Percentiles rank a stretch among this genome's conserved stretches.
These are phyloP conservation scores for Morbakka virulenta DNA, from an alignment of 30 jellyfish, hydroid and myxozoan genomes.

Conservation along the genomic window DNA sequence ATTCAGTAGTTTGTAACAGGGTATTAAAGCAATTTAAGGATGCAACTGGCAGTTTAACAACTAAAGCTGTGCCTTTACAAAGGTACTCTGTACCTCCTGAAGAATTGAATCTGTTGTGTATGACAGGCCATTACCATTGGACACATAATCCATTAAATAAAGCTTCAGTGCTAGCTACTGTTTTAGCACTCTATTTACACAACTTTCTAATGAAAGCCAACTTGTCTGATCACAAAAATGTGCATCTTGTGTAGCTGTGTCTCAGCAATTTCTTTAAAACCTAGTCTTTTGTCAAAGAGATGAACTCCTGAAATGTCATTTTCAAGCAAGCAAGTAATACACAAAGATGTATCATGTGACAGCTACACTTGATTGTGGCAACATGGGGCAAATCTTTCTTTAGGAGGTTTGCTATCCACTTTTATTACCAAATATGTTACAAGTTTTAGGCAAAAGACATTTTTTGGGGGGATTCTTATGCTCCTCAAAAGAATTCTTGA, in stretches of 20 bases:
- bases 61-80: too few species aligned
- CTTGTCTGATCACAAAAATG: slow-evolving; percentile 38
- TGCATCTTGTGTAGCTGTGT: slow-evolving; percentile 29
- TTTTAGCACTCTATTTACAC: slow-evolving; percentile 1
- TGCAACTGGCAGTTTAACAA: too few species aligned
- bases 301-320: neutral
- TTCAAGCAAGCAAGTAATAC: slow-evolving; percentile 6
- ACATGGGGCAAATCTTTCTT: slow-evolving; percentile 15
- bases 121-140: slow-evolving; percentile 22
- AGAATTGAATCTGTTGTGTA: slow-evolving; percentile 26
- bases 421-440: slow-evolving; percentile 10
- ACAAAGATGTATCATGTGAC: slow-evolving; percentile 10
- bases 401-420: slow-evolving; percentile 1
- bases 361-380: slow-evolving; percentile 5
- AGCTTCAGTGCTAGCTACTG: slow-evolving; percentile 22
- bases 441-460: slow-evolving; percentile 39
- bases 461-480: slow-evolving; percentile 5
- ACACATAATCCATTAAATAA: too few species aligned
- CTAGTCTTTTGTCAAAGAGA: slow-evolving; percentile 6
- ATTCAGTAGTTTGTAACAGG: too few species aligned
- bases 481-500: neutral
- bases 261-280: slow-evolving; percentile 29
- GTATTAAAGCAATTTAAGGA: too few species aligned
- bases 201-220: slow-evolving; percentile 37
- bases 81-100: too few species aligned